Evolutionary conservation across 2,888 invertebrate genomes (phyloP).

Genomic region (Cheilosia vernalis): DNA sequence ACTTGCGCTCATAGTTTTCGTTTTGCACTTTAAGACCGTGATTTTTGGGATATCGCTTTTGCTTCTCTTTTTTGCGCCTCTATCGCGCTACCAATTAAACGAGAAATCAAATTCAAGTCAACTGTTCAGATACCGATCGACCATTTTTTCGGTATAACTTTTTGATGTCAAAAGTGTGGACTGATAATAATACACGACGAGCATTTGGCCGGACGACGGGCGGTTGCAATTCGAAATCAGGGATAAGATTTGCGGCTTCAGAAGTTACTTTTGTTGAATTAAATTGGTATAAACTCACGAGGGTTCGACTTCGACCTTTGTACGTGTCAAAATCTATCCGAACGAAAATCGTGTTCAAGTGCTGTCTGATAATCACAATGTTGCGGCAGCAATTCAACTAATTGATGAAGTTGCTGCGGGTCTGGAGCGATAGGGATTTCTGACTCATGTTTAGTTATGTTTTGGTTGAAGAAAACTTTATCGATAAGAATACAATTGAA

Average conservation of each 20-base stretch:
- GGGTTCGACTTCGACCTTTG: too few species aligned
- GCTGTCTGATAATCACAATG: constrained; percentile 4
- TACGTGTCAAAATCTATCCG: not conserved
- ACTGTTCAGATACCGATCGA: constrained; percentile 55
- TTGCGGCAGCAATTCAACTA: constrained; percentile 2
- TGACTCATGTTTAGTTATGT: not conserved
- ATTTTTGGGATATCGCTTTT: constrained; percentile 2
- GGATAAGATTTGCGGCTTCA: not conserved
- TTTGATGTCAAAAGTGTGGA: not conserved
- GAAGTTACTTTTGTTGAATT: not conserved
- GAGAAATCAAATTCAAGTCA: constrained; percentile 66
- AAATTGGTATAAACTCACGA: not conserved
- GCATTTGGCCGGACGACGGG: not conserved
- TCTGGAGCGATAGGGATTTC: not conserved
- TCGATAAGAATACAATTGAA: too few species aligned
- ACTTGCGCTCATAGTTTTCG: constrained; percentile 44
- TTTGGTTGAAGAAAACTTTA: too few species aligned
- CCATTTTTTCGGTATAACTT: constrained; percentile 34
- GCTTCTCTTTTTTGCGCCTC: constrained; percentile 23
- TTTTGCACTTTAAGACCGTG: constrained; percentile 26
- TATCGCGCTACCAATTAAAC: constrained; percentile 57
- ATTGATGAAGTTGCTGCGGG: not conserved
- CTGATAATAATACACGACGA: not conserved
- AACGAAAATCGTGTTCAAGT: not conserved
- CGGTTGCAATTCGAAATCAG: not conserved